These are phyloP conservation scores for Lagopus muta DNA, from an alignment of 2,113 vertebrate genomes.

Conservation along the genomic window DNA sequence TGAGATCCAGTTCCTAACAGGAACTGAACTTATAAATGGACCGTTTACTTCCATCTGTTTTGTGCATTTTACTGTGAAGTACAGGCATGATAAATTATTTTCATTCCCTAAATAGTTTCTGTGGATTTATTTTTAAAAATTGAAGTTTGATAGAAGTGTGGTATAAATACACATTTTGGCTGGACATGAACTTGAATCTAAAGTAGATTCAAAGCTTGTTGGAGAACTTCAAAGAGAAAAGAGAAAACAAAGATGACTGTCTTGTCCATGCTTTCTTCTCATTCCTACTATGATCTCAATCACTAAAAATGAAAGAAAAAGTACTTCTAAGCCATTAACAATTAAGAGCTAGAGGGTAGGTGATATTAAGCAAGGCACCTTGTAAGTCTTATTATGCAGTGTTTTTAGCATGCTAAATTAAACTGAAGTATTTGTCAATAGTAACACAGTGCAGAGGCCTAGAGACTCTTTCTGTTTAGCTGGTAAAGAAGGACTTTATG, in stretches of 20 bases:
- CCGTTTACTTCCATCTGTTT: background rate
- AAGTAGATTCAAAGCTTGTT: background rate
- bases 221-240: background rate
- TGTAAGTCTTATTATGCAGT: background rate
- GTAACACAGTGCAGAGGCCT: fast-evolving
- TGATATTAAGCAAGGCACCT: background rate
- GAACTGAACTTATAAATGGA: background rate
- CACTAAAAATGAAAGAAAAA: background rate
- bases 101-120: background rate
- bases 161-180: background rate
- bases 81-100: background rate
- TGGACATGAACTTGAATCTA: background rate
- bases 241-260: background rate
- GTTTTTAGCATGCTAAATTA: background rate
- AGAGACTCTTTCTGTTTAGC: background rate
- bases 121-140: background rate
- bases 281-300: background rate
- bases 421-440: background rate
- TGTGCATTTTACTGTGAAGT: background rate
- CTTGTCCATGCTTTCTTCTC: background rate
- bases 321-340: background rate
- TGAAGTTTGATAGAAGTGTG: background rate
- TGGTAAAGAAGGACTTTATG: background rate
- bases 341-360: background rate
- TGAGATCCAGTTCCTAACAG: background rate